Percentiles rank a stretch among this genome's conserved stretches.
Conservation (phyloP, 1,140 invertebrate genomes). For the Drosophila serrata region DNA sequence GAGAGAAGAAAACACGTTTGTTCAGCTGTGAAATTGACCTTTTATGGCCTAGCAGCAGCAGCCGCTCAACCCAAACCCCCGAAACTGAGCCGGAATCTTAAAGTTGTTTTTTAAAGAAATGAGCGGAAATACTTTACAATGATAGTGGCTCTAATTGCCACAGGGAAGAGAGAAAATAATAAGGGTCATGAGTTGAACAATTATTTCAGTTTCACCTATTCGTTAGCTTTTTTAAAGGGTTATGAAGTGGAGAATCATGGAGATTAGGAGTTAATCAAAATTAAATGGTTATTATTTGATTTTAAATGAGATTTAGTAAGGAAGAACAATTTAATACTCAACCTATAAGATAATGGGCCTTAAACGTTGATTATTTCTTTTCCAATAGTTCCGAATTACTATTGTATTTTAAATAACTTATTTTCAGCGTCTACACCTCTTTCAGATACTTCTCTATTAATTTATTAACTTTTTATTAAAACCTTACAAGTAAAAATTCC, state of each 20-base stretch:
- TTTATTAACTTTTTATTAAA: background rate
- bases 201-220: slow-evolving; percentile 27
- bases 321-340: too few relatives aligned
- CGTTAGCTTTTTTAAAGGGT: slow-evolving; percentile 9
- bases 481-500: background rate
- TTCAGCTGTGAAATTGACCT: slow-evolving; percentile 81
- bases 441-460: background rate
- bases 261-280: background rate
- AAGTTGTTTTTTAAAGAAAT: slow-evolving; percentile 45
- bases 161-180: slow-evolving; percentile 34
- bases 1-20: slow-evolving; percentile 68
- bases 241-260: background rate
- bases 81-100: slow-evolving; percentile 31
- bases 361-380: background rate
- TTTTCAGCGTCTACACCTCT: background rate
- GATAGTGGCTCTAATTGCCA: slow-evolving; percentile 59
- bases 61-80: slow-evolving; percentile 19
- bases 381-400: background rate
- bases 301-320: background rate
- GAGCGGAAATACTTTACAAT: slow-evolving; percentile 69
- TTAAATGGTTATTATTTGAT: background rate
- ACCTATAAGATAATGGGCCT: background rate
- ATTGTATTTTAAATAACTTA: background rate
- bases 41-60: slow-evolving; percentile 59
- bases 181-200: slow-evolving; percentile 34